Base-by-base conservation (phyloP, 2,888 invertebrate genomes). In the Chrysodeixis includens region DNA sequence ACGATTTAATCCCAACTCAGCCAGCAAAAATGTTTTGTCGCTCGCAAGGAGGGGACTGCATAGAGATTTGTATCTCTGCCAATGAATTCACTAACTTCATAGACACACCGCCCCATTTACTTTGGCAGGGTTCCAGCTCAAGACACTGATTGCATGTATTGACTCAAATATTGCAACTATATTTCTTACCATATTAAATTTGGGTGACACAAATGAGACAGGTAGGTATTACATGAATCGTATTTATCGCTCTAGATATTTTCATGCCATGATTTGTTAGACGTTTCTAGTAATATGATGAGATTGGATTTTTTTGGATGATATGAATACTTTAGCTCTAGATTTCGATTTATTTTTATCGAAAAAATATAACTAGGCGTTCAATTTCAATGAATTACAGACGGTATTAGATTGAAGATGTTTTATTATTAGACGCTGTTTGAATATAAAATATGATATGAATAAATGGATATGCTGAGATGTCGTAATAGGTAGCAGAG, bases 101-200 rank as follows among this genome's bases (percentile, higher is more conserved):
- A 88, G 86, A 82, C 82, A 82, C 75, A 76, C 71, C 69, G 78
- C 73, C 72, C 79, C 81, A 84, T 85, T 86, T 83, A 79, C 78
- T 81, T 82, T 92, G 92, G 92, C 88, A 58, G 32, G 30, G 56
- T 57, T 88, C 92, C 92, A 92, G 79, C 69, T 62, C 60, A 64
- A 78, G 84, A 86, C 88, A 83, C 86, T 91, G 91, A 91, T 91
- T 92, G 86, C 88, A 78, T 80, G 86, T 89, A 88, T 90, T 86
- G 89, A 88, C 85, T 88, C 84, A 82, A 86, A 85, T 89, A 89
- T 86, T 86, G 87, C 85, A 83, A 81, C 83, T 83, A 86, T 88
- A 90, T 88, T 86, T 90, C 86, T 87, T 87, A 68, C 72, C 74
- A 78, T 88, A 87, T 89, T 88, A 85, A 83, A 85, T 83, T 84